Base-by-base conservation (phyloP, 1,140 invertebrate genomes). In the Diplogasteroides magnus region DNA sequence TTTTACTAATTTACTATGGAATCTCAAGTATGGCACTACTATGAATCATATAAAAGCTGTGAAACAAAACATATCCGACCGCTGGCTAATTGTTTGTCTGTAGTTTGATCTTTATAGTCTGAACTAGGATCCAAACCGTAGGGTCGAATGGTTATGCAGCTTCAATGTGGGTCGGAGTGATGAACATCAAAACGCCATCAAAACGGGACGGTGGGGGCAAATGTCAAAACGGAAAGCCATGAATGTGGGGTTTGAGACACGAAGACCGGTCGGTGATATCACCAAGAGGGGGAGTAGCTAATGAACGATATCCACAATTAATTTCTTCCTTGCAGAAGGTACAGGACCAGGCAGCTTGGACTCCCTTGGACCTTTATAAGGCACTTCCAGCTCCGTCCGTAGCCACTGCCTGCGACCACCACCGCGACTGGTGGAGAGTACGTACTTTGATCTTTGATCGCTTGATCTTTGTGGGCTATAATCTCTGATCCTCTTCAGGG, bases 381-480 rank as follows among this genome's bases (percentile, higher is more conserved):
- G 90, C 98, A 88, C 97, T 94, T 1, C 97, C 94, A 19, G 97
- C 97, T 6, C 94, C 99, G 91, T 98, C 94, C 48, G 88, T 88
- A 57, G 96, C 97, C 15, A 98, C 97, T 48, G 95, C 95, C 61
- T 91, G 90, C 78, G 96, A 98, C 85, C 95, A 98, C 80, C 94
- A 98, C 90, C 88, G 88, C 74, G 93, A 96, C 84, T 93, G 93
- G 91, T 97, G 91, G 89, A 85, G 19, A 19, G 37, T 48, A 48
- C 6, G 37, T 6, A 48, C 37, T 48, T 48, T 48, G 37, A 48
- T 48, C 37, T 48, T 48, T 48, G 37, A 48, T 48, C 37, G 6
- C 37, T 48, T 19, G 31, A 11, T 31, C 26, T 19, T 23, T 0
- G 60, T 61, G 19, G 15, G 60, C 26, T n/a, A n/a, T 23, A 15